Base-by-base conservation (phyloP, 2,888 invertebrate genomes). In the Nymphalis c-album region DNA sequence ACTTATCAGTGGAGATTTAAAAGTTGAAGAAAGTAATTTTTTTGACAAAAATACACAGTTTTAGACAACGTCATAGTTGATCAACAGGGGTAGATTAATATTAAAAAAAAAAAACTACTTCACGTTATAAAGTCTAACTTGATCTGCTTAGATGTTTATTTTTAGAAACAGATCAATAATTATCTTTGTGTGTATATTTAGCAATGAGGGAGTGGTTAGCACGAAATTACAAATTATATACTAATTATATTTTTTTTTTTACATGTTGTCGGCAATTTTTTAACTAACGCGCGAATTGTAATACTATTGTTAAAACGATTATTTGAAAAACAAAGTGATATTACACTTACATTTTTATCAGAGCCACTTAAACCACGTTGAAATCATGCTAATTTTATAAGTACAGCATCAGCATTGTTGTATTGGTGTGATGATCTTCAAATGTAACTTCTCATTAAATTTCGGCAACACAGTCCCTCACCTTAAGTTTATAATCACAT, bases 361-460 rank as follows among this genome's bases (percentile, higher is more conserved):
- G 35, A 48, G 16, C 7, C 5, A 10, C n/a, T 3, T 46, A 55
- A 60, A 55, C 45, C n/a, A 59, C 55, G 18, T 63, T 53, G 48
- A 18, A 50, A 63, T 18, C 68, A 68, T 64, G 60, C 64, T 64
- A 48, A 20, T 48, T 47, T 40, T 40, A 35, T 50, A 5, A 61
- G 48, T 47, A 20, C 45, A 59, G 46, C 50, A 51, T 35, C 45
- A 64, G 60, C 17, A 16, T 26, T 13, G 35, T 64, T 10, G 58
- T 40, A 46, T 46, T 47, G 16, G 17, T 35, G 64, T 35, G 64
- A 57, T 17, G 45, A 40, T 59, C 47, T 62, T 65, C 40, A 40
- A 16, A 58, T 60, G 48, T 59, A 69, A 50, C 26, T 40, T 31
- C 45, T 59, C 46, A 64, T 65, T 31, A 64, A 48, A 45, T 61